Evolutionary conservation across 37 sponge, comb jelly and placozoan genomes (phyloP).

Genomic region (Ephydatia muelleri): DNA sequence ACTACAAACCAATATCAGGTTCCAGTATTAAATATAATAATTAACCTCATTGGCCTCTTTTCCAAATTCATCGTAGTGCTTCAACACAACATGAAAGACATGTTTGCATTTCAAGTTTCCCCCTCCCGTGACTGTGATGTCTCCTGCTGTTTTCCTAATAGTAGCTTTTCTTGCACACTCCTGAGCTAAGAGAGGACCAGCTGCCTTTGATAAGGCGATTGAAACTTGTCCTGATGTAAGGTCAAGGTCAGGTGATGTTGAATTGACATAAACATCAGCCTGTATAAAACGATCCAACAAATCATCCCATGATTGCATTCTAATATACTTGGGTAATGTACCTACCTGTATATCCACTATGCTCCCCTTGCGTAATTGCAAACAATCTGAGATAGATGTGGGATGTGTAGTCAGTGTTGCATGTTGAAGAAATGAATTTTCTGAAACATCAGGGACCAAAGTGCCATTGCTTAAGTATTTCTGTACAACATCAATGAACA

Average conservation of each 20-base stretch:
- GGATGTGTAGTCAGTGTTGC: not conserved
- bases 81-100: conserved; percentile 51
- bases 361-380: conserved; percentile 10
- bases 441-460: not conserved
- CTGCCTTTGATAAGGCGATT: conserved; percentile 41
- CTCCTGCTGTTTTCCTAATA: conserved; percentile 16
- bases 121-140: conserved; percentile 45
- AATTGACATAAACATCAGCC: conserved; percentile 75
- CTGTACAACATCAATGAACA: not conserved
- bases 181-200: conserved; percentile 37
- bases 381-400: not conserved
- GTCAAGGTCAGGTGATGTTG: conserved; percentile 39
- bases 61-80: conserved; percentile 28
- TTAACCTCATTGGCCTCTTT: conserved; percentile 32
- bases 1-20: not conserved
- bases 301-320: not conserved
- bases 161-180: conserved; percentile 53
- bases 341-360: conserved; percentile 23
- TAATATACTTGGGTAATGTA: not conserved
- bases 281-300: conserved; percentile 13
- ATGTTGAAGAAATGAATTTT: not conserved
- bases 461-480: not conserved
- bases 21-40: not conserved
- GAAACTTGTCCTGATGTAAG: conserved; percentile 50
- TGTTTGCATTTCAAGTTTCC: conserved; percentile 40